Evolutionary conservation across 2,797 vertebrate species (phyloP), one percentile per base, ranked within the genome.

Genomic region (Crypturellus tataupa): DNA sequence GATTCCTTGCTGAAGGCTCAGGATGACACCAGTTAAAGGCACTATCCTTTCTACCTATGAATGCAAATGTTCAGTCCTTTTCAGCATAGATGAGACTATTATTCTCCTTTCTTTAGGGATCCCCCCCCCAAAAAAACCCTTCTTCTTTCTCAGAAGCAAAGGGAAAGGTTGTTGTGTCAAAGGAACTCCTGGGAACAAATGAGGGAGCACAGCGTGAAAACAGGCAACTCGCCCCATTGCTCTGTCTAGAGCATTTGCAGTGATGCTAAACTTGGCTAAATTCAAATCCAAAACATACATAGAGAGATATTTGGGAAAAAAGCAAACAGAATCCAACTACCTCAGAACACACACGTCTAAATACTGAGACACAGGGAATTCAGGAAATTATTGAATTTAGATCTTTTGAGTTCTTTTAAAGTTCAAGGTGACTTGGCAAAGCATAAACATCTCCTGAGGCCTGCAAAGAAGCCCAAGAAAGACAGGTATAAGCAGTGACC

Each of bases 131-230:
- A 69, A 49, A 56, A 40, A 10, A 37, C 64, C 51, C 51, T 9
- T 86, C 60, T 17, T 35, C 39, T 31, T 77, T 51, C 80, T n/a
- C 62, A 85, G 63, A 78, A 78, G 29, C 46, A 78, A 47, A 78
- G 27, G 56, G 29, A 78, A 64, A 81, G 35, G 20, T 33, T 70
- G n/a, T 59, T 77, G 44, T n/a, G 9, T 44, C 60, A 68, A 51
- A 85, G 71, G 44, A 68, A 56, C 56, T 53, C 17, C 21, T 49
- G 42, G 64, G 42, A 79, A 75, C 15, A 79, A 56, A 70, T 11
- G 1, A 1, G 9, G 39, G 31, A 84, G 42, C 25, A 64, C 31
- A 63, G 33, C 31, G 55, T 12, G 65, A 71, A 56, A 56, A 56
- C 0, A 1, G n/a, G 49, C n/a, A 78, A 44, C 21, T 65, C 40